phyloP scores from a whole-genome alignment of 2,888 invertebrate genomes.

The Branchipolynoe longqiensis region DNA sequence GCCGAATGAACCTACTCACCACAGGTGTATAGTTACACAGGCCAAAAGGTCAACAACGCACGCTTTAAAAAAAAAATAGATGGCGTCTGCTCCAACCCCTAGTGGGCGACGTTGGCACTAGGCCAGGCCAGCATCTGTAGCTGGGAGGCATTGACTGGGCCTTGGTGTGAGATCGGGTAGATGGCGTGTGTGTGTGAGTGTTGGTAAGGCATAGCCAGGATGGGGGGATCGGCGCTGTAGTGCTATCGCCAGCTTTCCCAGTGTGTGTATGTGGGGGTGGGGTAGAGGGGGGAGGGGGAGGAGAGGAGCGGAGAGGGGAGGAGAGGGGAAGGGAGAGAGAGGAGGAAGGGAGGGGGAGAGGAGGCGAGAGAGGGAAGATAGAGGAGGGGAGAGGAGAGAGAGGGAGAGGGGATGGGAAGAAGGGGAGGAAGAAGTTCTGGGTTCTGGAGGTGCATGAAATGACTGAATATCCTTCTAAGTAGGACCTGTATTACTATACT shows the following conservation, averaged over 20 bases:
- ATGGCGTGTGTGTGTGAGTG: not conserved
- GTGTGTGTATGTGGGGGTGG: no score
- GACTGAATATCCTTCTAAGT: no score
- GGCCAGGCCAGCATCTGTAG: conserved; percentile 42
- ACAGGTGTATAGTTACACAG: conserved; percentile 38
- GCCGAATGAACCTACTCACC: conserved; percentile 2
- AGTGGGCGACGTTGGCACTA: conserved; percentile 9
- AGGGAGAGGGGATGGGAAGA: no score
- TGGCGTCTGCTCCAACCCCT: conserved; percentile 35
- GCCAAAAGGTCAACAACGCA: conserved; percentile 16
- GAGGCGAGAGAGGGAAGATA: no score
- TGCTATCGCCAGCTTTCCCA: not conserved
- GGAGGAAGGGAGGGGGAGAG: not conserved
- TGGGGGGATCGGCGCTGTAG: no score
- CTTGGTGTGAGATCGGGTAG: not conserved
- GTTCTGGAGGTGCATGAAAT: no score
- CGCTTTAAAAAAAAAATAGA: conserved; percentile 43
- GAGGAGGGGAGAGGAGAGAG: no score
- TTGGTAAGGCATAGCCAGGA: conserved; percentile 10
- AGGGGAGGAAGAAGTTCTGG: no score
- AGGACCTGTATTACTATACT: no score
- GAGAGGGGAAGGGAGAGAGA: not conserved
- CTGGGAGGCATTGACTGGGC: conserved; percentile 15
- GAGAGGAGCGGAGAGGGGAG: not conserved
- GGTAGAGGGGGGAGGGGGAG: not conserved